These are phyloP conservation scores for Ectobius pallidus DNA, from an alignment of 2,888 invertebrate genomes.

Conservation along the genomic window DNA sequence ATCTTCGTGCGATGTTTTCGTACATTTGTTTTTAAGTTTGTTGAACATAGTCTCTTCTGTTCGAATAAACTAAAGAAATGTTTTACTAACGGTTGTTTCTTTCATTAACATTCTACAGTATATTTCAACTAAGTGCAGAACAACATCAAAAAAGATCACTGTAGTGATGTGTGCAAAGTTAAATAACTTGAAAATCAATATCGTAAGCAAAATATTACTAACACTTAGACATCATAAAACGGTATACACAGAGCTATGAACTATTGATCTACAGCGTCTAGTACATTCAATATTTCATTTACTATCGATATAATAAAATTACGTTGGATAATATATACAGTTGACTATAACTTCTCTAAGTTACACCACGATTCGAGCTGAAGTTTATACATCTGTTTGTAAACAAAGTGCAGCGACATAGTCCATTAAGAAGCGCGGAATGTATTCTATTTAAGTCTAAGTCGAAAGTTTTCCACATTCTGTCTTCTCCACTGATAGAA, in stretches of 20 bases:
- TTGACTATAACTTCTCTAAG: too few relatives aligned
- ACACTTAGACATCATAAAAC: not conserved
- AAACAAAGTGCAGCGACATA: not conserved
- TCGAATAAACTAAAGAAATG: not conserved
- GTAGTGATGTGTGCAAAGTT: not conserved
- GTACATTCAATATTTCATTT: too few relatives aligned
- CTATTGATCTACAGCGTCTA: too few relatives aligned
- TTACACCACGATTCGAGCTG: not conserved
- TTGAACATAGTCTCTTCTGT: not conserved
- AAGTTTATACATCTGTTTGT: not conserved
- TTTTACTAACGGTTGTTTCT: not conserved
- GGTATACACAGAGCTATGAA: too few relatives aligned
- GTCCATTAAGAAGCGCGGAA: not conserved
- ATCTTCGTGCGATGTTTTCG: not conserved
- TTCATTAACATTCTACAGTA: not conserved
- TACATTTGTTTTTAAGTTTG: not conserved
- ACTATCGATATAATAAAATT: too few relatives aligned
- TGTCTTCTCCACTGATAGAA: not conserved
- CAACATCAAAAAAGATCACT: not conserved
- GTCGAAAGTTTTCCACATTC: not conserved
- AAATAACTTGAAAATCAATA: not conserved
- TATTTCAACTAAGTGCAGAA: not conserved
- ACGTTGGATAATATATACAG: too few relatives aligned
- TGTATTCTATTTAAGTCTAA: not conserved
- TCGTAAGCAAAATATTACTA: not conserved